Percentiles rank a stretch among this genome's conserved stretches.
phyloP scores from a whole-genome alignment of 2,113 vertebrate species.

The Amblyopsis rosae region DNA sequence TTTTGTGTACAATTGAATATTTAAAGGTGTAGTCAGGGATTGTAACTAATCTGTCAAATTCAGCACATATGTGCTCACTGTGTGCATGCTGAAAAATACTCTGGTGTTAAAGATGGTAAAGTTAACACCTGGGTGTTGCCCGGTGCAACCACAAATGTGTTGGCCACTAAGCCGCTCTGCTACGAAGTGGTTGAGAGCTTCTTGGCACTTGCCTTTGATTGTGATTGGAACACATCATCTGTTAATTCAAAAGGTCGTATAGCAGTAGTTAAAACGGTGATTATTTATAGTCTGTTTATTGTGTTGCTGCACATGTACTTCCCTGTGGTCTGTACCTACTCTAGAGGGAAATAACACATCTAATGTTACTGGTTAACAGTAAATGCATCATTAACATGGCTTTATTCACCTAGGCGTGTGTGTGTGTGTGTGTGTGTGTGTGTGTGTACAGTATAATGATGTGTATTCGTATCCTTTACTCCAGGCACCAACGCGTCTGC shows the following conservation, averaged over 20 bases:
- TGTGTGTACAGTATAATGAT: conserved; percentile 32
- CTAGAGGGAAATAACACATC: conserved; percentile 20
- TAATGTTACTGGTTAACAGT: conserved; percentile 44
- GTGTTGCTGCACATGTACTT: conserved; percentile 46
- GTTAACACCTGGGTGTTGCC: no score
- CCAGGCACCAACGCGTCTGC: conserved; percentile 94
- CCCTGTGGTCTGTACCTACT: conserved; percentile 11
- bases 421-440: conserved; percentile 21
- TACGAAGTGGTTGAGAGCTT: neutral
- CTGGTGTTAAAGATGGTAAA: no score
- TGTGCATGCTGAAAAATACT: no score
- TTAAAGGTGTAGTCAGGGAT: no score
- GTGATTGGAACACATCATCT: neutral
- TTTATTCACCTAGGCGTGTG: conserved; percentile 18
- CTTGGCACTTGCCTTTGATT: neutral
- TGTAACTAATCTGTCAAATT: no score
- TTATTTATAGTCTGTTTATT: conserved; percentile 41
- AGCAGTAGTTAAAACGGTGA: conserved; percentile 12
- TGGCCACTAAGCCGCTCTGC: no score
- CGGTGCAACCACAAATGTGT: no score
- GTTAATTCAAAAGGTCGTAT: conserved; percentile 19
- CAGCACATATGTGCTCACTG: no score
- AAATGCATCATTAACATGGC: conserved; percentile 32
- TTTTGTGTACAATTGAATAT: no score
- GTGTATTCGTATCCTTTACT: conserved; percentile 33